Base-by-base conservation (phyloP, 2,888 invertebrate species). In the Coleophora deauratella region DNA sequence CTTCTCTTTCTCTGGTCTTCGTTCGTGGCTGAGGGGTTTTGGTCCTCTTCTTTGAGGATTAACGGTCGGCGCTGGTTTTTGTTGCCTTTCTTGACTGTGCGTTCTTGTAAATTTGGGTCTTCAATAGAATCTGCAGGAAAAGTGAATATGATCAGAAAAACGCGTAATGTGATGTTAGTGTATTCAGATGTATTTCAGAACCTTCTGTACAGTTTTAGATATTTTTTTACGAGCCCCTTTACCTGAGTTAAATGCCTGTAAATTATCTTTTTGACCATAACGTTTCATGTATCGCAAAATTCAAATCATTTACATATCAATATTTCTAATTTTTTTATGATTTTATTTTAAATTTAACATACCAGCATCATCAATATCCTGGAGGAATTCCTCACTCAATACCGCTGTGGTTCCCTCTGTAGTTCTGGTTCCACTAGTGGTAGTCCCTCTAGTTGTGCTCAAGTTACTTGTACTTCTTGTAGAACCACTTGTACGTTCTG, bases 1-100 rank as follows among this genome's bases (percentile, higher is more conserved):
- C 81, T 79, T 50, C 81, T 65, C 52, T 77, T 80, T 30, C 65
- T 72, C 46, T 82, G 80, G 3, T 82, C 82, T n/a, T 85, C 84
- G 42, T 72, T 82, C 1, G 81, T 80, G 0, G 84, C 84, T 1
- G 80, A 72, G 0, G 75, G 72, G 48, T 79, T 84, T 46, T 81
- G 84, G 51, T 82, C 81, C 27, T 63, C 62, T 1, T 69, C 70
- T 41, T 75, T 78, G n/a, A 80, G 54, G 9, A 75, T 59, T 3
- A 82, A 61, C 0, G 84, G 84, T 8, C 82, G 72, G 1, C 79
- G 65, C 37, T 72, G 76, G 15, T 67, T 46, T 49, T 79, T 80
- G n/a, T 55, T 42, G 0, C 54, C 58, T 36, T 54, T 64, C 34
- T 66, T 62, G 1, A 57, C 45, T 10, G 50, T 42, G 33, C 57